Percentiles rank a stretch among this genome's conserved stretches.
phyloP scores from a whole-genome alignment of 2,888 invertebrate genomes.

The Caenorhabditis sulstoni region DNA sequence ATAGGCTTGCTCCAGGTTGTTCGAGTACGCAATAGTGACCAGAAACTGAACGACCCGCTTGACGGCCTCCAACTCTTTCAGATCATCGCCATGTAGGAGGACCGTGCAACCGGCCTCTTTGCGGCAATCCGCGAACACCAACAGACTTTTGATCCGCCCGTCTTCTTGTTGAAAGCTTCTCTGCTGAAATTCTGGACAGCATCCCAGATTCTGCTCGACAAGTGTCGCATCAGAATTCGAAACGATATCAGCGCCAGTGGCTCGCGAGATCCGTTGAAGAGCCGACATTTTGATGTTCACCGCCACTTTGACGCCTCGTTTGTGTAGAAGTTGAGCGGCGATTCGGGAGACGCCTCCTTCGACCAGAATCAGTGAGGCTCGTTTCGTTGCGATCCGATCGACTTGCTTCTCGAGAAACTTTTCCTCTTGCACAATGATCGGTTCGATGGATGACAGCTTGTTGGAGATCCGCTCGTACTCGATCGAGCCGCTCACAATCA shows the following conservation, averaged over 20 bases:
- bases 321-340: conserved; percentile 90
- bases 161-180: conserved; percentile 73
- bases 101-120: conserved; percentile 91
- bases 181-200: conserved; percentile 75
- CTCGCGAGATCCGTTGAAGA: conserved; percentile 88
- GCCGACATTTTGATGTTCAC: conserved; percentile 82
- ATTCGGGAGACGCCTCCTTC: conserved; percentile 89
- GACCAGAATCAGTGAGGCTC: conserved; percentile 91
- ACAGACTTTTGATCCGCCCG: conserved; percentile 87
- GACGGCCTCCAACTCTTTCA: conserved; percentile 79
- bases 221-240: conserved; percentile 78
- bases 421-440: conserved; percentile 89
- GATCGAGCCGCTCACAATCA: conserved; percentile 83
- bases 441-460: conserved; percentile 93
- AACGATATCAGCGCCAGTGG: conserved; percentile 90
- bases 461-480: conserved; percentile 96
- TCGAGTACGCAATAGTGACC: conserved; percentile 90
- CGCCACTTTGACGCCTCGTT: conserved; percentile 61
- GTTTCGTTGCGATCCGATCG: conserved; percentile 83
- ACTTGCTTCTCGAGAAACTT: conserved; percentile 77
- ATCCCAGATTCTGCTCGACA: conserved; percentile 82
- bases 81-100: conserved; percentile 88
- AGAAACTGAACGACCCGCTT: conserved; percentile 82
- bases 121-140: conserved; percentile 86
- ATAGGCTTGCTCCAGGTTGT: conserved; percentile 93